Percentiles rank a stretch among this genome's conserved stretches.
Evolutionary conservation across 2,113 vertebrate species (phyloP).

Genomic region (Microtus richardsoni): DNA sequence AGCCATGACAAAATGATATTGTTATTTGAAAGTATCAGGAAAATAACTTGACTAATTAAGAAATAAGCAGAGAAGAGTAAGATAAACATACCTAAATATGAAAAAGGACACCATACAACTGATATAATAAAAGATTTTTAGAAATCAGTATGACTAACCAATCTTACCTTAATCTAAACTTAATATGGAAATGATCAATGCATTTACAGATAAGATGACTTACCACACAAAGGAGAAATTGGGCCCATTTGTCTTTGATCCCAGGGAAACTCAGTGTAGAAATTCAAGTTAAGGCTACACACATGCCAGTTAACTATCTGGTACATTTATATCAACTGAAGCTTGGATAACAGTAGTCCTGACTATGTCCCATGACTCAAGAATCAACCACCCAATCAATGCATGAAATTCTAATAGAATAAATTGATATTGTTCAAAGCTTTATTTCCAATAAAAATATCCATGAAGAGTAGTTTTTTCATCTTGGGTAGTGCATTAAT

Average conservation of each 20-base stretch:
- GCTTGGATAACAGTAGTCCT: neutral
- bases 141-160: neutral
- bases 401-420: neutral
- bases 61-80: neutral
- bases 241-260: neutral
- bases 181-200: neutral
- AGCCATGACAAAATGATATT: neutral
- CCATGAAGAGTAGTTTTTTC: too few species aligned
- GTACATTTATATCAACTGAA: neutral
- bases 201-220: neutral
- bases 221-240: neutral
- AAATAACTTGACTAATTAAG: neutral
- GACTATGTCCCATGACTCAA: neutral
- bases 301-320: neutral
- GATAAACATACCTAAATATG: neutral
- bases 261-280: neutral
- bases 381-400: neutral
- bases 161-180: neutral
- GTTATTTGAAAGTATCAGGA: neutral
- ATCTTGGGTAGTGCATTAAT: too few species aligned
- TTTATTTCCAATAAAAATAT: too few species aligned
- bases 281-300: neutral
- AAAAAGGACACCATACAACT: neutral
- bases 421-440: neutral
- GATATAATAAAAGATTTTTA: neutral